Percentiles rank a stretch among this genome's conserved stretches.
Evolutionary conservation across 1,140 invertebrate species (phyloP).

Genomic region (Aphelinus atriplicis): DNA sequence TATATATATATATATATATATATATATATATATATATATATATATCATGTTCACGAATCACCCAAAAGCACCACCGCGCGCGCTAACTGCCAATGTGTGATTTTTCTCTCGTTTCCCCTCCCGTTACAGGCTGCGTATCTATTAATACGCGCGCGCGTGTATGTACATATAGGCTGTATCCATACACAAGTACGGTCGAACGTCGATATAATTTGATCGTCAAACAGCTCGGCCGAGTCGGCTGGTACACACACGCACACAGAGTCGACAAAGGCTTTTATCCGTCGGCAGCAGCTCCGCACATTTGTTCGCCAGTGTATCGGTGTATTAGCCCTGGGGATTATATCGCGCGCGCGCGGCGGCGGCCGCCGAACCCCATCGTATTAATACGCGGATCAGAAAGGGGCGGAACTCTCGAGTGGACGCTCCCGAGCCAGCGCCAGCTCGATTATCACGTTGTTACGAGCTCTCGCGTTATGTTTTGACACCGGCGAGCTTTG

Average conservation of each 20-base stretch:
- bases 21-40: no score
- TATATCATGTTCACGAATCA: no score
- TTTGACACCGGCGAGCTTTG: conserved; percentile 20
- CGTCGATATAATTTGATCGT: no score
- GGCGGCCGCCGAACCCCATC: conserved; percentile 1
- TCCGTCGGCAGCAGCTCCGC: not conserved
- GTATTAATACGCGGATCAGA: not conserved
- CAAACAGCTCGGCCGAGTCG: not conserved
- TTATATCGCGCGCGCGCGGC: conserved; percentile 39
- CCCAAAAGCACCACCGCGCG: no score
- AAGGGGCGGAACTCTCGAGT: conserved; percentile 19
- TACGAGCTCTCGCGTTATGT: conserved; percentile 1
- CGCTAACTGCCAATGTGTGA: no score
- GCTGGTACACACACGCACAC: not conserved
- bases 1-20: no score
- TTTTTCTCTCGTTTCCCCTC: no score
- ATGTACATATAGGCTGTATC: no score
- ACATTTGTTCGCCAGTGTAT: no score
- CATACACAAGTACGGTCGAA: no score
- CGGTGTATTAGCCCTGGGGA: conserved; percentile 17
- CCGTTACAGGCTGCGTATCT: no score
- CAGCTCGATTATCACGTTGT: conserved; percentile 6
- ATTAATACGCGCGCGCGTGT: no score
- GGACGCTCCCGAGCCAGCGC: not conserved
- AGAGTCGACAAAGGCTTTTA: not conserved